phyloP scores from a whole-genome alignment of 2,797 vertebrate genomes.

The Pangasius djambal region DNA sequence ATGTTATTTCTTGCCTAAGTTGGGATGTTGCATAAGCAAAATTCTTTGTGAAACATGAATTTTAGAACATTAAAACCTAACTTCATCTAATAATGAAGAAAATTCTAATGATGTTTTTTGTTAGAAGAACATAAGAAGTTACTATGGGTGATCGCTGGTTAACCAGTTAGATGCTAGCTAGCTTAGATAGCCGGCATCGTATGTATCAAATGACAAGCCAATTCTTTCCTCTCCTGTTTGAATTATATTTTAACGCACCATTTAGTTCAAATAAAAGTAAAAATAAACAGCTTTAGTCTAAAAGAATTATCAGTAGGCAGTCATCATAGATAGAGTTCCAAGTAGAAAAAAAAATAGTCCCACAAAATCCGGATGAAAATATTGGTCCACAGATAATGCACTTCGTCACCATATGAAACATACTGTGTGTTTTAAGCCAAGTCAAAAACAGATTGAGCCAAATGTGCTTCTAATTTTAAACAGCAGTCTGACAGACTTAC shows the following conservation, averaged over 20 bases:
- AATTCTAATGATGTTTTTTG: background rate
- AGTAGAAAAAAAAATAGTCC: background rate
- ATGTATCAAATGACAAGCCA: background rate
- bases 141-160: background rate
- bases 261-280: background rate
- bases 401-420: constrained; percentile 2
- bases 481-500: background rate
- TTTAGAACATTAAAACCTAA: background rate
- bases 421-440: constrained; percentile 18
- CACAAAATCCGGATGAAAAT: constrained; percentile 12
- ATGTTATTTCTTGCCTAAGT: background rate
- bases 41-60: background rate
- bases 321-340: background rate
- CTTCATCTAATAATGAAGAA: background rate
- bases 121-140: background rate
- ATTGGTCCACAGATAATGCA: constrained; percentile 15
- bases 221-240: background rate
- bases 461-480: constrained; percentile 38
- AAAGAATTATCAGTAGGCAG: background rate
- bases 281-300: background rate
- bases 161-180: background rate
- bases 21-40: background rate
- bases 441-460: constrained; percentile 13
- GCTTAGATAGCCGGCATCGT: too few species aligned
- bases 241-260: background rate